Evolutionary conservation across 1,140 invertebrate species (phyloP).

Genomic region (Drusus annulatus): DNA sequence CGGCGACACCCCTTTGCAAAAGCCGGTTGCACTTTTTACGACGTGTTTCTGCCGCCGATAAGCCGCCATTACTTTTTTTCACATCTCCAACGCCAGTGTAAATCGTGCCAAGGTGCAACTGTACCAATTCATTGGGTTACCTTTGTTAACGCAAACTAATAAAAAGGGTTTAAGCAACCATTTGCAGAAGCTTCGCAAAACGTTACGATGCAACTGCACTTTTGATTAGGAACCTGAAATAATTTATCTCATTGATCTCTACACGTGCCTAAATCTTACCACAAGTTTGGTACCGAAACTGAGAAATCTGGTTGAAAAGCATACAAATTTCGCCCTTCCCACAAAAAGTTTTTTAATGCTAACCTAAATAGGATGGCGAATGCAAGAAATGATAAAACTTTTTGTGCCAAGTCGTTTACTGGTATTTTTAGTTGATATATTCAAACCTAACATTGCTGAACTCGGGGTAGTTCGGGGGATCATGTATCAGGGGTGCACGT

Average conservation of each 20-base stretch:
- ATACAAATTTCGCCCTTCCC: not conserved
- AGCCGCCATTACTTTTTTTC: constrained; percentile 39
- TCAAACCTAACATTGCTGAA: constrained; percentile 2
- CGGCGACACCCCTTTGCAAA: constrained; percentile 29
- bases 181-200: not conserved
- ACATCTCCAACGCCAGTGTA: constrained; percentile 24
- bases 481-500: constrained; percentile 41
- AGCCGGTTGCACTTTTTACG: constrained; percentile 40
- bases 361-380: no score
- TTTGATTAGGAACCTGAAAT: not conserved
- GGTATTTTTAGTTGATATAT: not conserved
- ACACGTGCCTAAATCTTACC: constrained; percentile 26
- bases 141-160: not conserved
- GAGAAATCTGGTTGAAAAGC: not conserved
- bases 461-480: constrained; percentile 25
- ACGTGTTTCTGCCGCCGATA: constrained; percentile 15
- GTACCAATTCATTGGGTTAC: not conserved
- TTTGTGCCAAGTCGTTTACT: not conserved
- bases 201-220: not conserved
- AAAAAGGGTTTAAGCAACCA: not conserved
- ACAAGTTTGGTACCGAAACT: not conserved
- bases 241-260: constrained; percentile 18
- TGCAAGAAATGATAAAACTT: no score
- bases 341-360: not conserved
- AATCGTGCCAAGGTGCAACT: constrained; percentile 13